Evolutionary conservation across 2,113 vertebrate species (phyloP), one percentile per base, ranked within the genome.

Genomic region (Oncorhynchus gorbuscha): DNA sequence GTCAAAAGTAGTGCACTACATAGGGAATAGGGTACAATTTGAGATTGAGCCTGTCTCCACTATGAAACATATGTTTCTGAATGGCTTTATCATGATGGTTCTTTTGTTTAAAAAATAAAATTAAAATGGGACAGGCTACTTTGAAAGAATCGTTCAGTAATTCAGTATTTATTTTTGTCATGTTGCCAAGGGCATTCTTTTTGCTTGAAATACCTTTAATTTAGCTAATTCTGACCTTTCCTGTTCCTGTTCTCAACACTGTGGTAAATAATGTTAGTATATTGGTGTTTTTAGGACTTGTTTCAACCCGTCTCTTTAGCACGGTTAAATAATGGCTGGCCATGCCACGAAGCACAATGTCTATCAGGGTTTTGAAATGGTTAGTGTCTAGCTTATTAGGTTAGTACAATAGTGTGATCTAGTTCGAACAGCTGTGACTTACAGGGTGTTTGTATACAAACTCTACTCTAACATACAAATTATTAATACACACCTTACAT

Each of bases 151-250:
- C 5, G 1, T 16, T 55, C 51, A 81, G 79, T 74, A 81, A 70
- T 78, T 1, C 79, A 82, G 85, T 90, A 92, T 91, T 91, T 91
- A 91, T 90, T 90, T 90, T 85, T 75, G 83, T 79, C 0, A 85
- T 69, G 80, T 71, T 81, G 77, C 85, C 86, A 80, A 86, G 84
- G 81, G 83, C 76, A 79, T 83, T 83, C 79, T 55, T 80, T 77
- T 89, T 79, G 76, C 81, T 88, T 88, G 69, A 86, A 87, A 89
- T 89, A 86, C 86, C 86, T 39, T 45, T 69, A 45, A n/a, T 74
- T 81, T 74, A 80, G 77, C 79, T 82, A 83, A 86, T 13, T 66
- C 39, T 62, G 49, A 81, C 73, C 82, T 78, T 78, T 71, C 76
- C 20, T 7, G 3, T 22, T 11, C 69, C 79, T 51, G 65, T 90